Evolutionary conservation across 2,888 invertebrate species (phyloP).

Genomic region (Polymixis lichenea): DNA sequence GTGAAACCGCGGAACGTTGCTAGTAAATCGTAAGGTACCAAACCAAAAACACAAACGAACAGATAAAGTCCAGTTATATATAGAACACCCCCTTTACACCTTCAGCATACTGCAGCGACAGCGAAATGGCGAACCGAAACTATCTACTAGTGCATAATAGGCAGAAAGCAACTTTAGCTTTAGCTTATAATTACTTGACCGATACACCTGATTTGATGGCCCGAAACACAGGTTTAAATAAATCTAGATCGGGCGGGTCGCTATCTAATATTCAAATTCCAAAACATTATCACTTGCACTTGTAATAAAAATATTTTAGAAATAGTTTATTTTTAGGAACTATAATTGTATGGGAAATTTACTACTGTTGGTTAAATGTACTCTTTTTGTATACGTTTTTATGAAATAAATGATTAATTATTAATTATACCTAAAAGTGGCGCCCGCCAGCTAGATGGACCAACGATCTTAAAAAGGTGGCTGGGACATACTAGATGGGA

Average conservation of each 20-base stretch:
- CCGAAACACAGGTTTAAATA: too few species aligned
- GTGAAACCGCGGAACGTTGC: too few species aligned
- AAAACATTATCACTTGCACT: too few species aligned
- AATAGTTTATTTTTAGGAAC: too few species aligned
- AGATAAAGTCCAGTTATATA: not conserved
- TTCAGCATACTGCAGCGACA: not conserved
- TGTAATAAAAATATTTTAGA: too few species aligned
- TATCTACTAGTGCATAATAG: not conserved
- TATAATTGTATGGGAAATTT: too few species aligned
- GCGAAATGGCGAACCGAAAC: constrained; percentile 1
- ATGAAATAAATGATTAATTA: too few species aligned
- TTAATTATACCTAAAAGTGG: not conserved
- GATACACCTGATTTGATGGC: too few species aligned
- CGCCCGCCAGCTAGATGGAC: not conserved
- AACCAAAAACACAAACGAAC: not conserved
- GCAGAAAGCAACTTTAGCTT: constrained; percentile 18
- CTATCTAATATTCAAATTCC: too few species aligned
- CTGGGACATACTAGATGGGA: not conserved
- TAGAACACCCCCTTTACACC: not conserved
- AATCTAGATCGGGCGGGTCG: too few species aligned
- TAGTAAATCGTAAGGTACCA: not conserved
- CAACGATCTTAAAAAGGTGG: not conserved
- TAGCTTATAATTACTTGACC: constrained; percentile 32
- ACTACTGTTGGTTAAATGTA: too few species aligned
- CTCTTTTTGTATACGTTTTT: too few species aligned